Conservation (phyloP, 2,113 vertebrate species). For the Prionailurus viverrinus region DNA sequence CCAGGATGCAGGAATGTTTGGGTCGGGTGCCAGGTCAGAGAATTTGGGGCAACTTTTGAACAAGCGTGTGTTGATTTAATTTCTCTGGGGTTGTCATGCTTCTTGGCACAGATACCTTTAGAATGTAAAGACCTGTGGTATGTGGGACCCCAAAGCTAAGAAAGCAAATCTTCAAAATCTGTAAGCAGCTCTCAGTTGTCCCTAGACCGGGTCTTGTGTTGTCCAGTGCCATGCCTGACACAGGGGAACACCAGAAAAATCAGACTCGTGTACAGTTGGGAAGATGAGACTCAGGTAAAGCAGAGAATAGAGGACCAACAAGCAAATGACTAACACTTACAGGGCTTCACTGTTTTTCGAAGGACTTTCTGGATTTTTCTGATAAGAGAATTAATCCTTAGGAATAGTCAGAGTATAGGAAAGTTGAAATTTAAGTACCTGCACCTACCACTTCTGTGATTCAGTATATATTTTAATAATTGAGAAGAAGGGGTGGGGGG, state of each 20-base stretch:
- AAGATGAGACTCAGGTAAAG: constrained; percentile 7
- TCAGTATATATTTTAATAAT: constrained; percentile 31
- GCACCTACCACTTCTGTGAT: neutral
- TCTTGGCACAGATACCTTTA: constrained; percentile 56
- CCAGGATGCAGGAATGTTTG: constrained; percentile 70
- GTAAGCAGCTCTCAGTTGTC: constrained; percentile 5
- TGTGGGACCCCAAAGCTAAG: constrained; percentile 40
- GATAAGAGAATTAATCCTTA: constrained; percentile 49
- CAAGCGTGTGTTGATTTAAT: constrained; percentile 68
- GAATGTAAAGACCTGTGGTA: constrained; percentile 52
- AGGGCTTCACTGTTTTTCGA: constrained; percentile 39
- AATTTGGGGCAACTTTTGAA: constrained; percentile 71
- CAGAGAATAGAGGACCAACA: constrained; percentile 46
- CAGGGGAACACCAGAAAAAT: neutral
- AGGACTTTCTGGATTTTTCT: constrained; percentile 55
- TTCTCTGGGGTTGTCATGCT: constrained; percentile 14
- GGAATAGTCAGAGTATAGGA: neutral
- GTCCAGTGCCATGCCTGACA: neutral
- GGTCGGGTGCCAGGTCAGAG: constrained; percentile 60
- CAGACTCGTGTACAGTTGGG: neutral
- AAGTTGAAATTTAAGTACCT: constrained; percentile 45
- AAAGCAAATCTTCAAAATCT: constrained; percentile 42
- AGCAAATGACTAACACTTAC: neutral
- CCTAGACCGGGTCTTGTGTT: neutral
- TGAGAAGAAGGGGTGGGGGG: neutral